Evolutionary conservation across 2,113 vertebrate genomes (phyloP).

Genomic region (Tychaedon coryphoeus): DNA sequence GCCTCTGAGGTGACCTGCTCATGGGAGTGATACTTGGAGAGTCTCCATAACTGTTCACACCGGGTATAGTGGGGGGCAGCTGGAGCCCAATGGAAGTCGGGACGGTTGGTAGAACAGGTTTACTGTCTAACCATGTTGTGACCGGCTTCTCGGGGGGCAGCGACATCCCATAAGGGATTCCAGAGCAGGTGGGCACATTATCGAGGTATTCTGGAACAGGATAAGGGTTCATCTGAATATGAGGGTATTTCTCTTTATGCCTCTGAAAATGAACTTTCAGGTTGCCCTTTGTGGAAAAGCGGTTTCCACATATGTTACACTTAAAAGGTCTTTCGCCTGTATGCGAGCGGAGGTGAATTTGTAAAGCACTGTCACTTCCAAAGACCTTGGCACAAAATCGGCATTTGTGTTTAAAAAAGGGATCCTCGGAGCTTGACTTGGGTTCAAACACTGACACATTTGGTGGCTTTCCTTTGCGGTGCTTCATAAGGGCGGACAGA

Average conservation of each 20-base stretch:
- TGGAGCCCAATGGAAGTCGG: conserved; percentile 89
- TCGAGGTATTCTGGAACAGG: conserved; percentile 99
- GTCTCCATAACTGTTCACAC: conserved; percentile 82
- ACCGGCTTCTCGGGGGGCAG: conserved; percentile 96
- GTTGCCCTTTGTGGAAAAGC: conserved; percentile 98
- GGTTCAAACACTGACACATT: conserved; percentile 97
- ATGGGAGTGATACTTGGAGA: conserved; percentile 91
- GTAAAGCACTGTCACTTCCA: conserved; percentile 96
- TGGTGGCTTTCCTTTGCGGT: conserved; percentile 96
- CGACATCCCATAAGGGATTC: conserved; percentile 98
- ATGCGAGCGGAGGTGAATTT: conserved; percentile 97
- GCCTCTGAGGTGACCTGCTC: conserved; percentile 91
- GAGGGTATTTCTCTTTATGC: conserved; percentile 99
- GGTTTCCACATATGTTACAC: conserved; percentile 98
- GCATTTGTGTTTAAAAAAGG: conserved; percentile 99
- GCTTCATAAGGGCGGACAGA: conserved; percentile 96
- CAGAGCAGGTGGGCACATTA: conserved; percentile 96
- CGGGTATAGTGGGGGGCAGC: conserved; percentile 86
- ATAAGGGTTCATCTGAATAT: conserved; percentile 99
- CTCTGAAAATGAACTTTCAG: conserved; percentile 98
- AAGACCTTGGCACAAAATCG: conserved; percentile 99
- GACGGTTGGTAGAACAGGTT: conserved; percentile 88
- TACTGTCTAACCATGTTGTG: conserved; percentile 97
- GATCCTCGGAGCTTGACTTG: conserved; percentile 93
- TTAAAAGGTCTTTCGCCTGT: conserved; percentile 98